Evolutionary conservation across 1,140 invertebrate species (phyloP).

Genomic region (Orius laevigatus): DNA sequence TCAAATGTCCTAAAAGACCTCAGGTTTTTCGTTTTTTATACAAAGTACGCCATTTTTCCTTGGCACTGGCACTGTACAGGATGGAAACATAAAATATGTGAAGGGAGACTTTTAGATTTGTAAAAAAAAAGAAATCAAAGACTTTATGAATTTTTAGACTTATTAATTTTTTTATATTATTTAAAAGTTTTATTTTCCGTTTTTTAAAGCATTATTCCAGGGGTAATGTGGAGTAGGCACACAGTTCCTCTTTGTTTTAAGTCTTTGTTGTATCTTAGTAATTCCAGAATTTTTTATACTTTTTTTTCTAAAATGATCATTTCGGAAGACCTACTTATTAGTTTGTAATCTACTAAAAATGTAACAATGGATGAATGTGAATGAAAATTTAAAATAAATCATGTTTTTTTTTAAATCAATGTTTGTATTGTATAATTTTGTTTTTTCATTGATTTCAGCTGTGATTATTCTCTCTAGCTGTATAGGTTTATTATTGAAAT

Average conservation of each 20-base stretch:
- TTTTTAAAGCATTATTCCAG: no score
- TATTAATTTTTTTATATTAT: no score
- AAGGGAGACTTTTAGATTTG: no score
- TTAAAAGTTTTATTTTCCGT: no score
- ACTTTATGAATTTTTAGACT: no score
- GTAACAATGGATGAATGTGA: constrained; percentile 7
- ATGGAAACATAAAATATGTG: no score
- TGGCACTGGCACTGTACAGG: no score
- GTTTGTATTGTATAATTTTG: constrained; percentile 13
- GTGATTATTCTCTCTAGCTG: constrained; percentile 19
- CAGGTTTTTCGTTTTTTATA: no score
- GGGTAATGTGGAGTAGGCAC: not conserved
- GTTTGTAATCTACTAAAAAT: not conserved
- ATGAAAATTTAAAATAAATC: not conserved
- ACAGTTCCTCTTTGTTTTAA: not conserved
- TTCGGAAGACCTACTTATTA: constrained; percentile 1
- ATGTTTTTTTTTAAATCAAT: constrained; percentile 5
- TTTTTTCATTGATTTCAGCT: constrained; percentile 17
- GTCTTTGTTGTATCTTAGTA: not conserved
- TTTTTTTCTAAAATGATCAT: not conserved
- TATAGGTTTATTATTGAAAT: constrained; percentile 17
- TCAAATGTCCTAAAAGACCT: no score
- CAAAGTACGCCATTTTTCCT: no score
- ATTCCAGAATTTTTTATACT: not conserved
- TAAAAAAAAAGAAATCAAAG: no score